A percentile compares a stretch with the other conserved stretches of the same genome.
Conservation (phyloP, 2,113 vertebrate species). For the Dasyurus viverrinus region DNA sequence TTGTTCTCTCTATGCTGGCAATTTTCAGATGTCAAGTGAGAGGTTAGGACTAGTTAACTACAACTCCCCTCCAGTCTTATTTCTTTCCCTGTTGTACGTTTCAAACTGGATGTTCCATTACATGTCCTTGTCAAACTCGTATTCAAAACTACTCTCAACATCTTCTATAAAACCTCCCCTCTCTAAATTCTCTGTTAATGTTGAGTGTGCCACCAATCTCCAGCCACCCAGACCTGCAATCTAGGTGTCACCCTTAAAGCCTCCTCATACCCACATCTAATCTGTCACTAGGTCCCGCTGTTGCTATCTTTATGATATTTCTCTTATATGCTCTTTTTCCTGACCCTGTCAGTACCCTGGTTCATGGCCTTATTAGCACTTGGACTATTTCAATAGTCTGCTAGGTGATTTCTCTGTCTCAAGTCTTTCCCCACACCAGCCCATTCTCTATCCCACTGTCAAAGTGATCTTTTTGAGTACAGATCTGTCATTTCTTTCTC, state of each 20-base stretch:
- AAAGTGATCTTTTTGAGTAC: background rate
- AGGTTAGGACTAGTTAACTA: too few relatives aligned
- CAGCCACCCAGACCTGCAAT: background rate
- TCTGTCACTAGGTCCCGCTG: background rate
- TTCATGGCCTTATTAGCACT: background rate
- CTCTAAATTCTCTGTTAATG: background rate
- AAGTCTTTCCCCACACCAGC: background rate
- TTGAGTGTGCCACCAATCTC: background rate
- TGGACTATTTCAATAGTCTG: background rate
- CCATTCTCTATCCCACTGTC: background rate
- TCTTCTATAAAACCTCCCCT: background rate
- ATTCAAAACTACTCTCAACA: background rate
- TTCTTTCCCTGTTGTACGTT: background rate
- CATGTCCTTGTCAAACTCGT: background rate
- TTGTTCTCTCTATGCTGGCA: background rate
- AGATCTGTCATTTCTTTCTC: background rate
- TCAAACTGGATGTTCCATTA: background rate
- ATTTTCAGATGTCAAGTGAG: background rate
- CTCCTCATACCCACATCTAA: background rate
- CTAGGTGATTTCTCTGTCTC: background rate
- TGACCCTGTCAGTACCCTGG: background rate
- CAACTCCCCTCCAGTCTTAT: background rate
- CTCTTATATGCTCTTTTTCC: background rate
- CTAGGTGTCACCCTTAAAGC: background rate
- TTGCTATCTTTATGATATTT: background rate